Conservation (phyloP, 2,888 invertebrate genomes). For the Amiota mariae region DNA sequence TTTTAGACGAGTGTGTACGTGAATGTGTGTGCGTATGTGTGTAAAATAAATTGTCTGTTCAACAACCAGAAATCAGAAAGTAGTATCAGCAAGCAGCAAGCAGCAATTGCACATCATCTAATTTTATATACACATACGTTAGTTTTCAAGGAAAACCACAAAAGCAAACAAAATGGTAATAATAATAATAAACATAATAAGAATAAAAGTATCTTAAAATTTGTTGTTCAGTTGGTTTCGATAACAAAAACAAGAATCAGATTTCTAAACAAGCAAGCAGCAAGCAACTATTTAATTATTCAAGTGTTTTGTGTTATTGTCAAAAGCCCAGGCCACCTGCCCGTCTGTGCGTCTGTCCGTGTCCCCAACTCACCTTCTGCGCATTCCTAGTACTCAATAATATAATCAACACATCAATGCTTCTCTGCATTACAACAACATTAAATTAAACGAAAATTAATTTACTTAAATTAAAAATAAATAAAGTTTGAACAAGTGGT, state of each 20-base stretch:
- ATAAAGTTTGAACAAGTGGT: too few relatives aligned
- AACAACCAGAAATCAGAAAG: slow-evolving; percentile 1
- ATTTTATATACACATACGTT: slow-evolving; percentile 7
- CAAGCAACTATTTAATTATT: too few relatives aligned
- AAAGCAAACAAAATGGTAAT: slow-evolving; percentile 22
- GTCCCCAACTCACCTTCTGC: not conserved
- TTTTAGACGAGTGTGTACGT: not conserved
- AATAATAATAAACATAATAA: not conserved
- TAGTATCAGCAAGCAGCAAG: not conserved
- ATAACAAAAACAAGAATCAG: too few relatives aligned
- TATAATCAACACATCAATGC: too few relatives aligned
- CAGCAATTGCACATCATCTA: not conserved
- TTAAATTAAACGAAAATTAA: too few relatives aligned
- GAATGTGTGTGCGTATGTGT: not conserved
- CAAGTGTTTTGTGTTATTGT: not conserved
- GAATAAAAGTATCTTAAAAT: too few relatives aligned
- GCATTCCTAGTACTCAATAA: not conserved
- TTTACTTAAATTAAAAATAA: too few relatives aligned
- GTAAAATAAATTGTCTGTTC: slow-evolving; percentile 9
- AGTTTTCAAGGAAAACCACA: slow-evolving; percentile 20
- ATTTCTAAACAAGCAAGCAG: too few relatives aligned
- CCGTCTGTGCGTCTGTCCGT: not conserved
- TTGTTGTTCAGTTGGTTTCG: too few relatives aligned
- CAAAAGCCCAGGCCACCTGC: not conserved
- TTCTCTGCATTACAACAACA: too few relatives aligned